A percentile compares a stretch with the other conserved stretches of the same genome.
phyloP scores from a whole-genome alignment of 2,113 vertebrate genomes.

The Todiramphus chloris region DNA sequence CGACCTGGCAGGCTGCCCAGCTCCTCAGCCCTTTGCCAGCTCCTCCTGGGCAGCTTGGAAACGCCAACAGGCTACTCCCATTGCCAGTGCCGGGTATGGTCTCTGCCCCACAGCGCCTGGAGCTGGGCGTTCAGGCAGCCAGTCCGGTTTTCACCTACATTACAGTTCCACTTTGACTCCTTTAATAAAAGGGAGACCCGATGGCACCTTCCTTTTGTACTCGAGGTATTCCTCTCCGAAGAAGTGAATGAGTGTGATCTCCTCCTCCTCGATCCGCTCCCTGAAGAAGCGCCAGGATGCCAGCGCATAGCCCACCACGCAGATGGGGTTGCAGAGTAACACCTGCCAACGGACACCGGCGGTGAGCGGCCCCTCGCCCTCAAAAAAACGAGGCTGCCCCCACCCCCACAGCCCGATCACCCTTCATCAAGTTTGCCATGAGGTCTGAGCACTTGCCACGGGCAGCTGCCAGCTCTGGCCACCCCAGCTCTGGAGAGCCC shows the following conservation, averaged over 20 bases:
- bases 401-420: rapidly evolving
- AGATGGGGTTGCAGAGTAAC: constrained; percentile 93
- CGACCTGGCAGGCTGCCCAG: not conserved
- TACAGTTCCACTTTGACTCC: constrained; percentile 88
- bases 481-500: not conserved
- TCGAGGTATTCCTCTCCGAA: constrained; percentile 94
- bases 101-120: not conserved
- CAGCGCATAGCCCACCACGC: constrained; percentile 86
- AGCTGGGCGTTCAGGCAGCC: not conserved
- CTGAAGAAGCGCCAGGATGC: constrained; percentile 97
- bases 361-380: rapidly evolving
- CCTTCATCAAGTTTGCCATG: no score
- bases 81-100: not conserved
- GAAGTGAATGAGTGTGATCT: constrained; percentile 92
- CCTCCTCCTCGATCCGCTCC: constrained; percentile 94
- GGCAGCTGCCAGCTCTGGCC: not conserved
- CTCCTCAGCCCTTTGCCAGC: not conserved
- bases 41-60: not conserved
- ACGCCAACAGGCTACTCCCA: not conserved
- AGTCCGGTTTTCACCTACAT: not conserved
- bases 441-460: rapidly evolving
- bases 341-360: constrained; percentile 73
- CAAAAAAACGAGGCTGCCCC: not conserved
- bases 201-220: constrained; percentile 91
- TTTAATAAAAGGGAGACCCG: constrained; percentile 93